Evolutionary conservation across 2,888 invertebrate species (phyloP).

Genomic region (Drosophila leonis): DNA sequence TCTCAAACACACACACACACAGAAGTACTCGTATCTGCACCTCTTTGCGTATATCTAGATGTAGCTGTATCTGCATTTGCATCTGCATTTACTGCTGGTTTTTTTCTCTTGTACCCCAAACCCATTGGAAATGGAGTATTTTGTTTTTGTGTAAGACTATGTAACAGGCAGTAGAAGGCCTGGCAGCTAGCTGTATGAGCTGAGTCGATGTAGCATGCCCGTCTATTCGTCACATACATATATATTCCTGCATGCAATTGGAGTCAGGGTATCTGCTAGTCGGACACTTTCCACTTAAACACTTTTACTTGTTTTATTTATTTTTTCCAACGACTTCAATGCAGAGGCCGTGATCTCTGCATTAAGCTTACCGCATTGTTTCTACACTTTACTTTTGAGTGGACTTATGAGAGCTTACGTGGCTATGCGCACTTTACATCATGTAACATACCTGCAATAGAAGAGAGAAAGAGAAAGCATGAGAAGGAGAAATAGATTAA

Average conservation of each 20-base stretch:
- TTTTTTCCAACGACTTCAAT: conserved; percentile 38
- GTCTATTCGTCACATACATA: no score
- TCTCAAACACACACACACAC: conserved; percentile 5
- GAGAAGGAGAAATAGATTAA: not conserved
- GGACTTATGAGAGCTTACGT: conserved; percentile 2
- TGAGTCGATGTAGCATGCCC: not conserved
- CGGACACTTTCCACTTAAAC: not conserved
- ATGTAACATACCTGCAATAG: conserved; percentile 58
- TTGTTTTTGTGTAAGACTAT: not conserved
- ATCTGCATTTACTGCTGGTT: conserved; percentile 10
- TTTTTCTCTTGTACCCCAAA: not conserved
- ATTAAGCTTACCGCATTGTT: conserved; percentile 56
- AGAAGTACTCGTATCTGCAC: conserved; percentile 14
- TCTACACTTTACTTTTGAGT: conserved; percentile 2
- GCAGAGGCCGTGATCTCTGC: conserved; percentile 45
- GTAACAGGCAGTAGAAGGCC: not conserved
- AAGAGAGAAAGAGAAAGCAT: conserved; percentile 4
- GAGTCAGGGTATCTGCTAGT: not conserved
- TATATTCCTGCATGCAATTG: not conserved
- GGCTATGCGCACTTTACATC: conserved; percentile 12
- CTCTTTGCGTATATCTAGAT: conserved; percentile 18
- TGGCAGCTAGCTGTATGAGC: not conserved
- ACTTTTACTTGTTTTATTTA: conserved; percentile 6
- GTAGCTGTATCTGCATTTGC: conserved; percentile 13
- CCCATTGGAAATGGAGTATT: not conserved